Conservation (phyloP, 1,140 invertebrate species). For the Scaptodrosophila lebanonensis region DNA sequence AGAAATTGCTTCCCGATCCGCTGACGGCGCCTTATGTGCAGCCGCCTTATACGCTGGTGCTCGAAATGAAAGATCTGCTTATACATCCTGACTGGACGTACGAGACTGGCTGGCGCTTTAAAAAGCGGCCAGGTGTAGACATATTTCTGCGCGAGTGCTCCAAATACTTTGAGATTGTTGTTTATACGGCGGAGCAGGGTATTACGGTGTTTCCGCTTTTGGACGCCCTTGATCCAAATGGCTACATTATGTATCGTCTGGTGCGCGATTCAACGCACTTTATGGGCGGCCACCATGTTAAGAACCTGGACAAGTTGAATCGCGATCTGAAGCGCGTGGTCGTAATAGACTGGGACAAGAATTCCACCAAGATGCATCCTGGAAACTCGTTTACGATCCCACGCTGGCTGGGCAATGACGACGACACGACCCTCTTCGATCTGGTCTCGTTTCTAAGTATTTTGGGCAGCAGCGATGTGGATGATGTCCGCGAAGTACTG, state of each 20-base stretch:
- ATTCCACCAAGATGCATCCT: slow-evolving; percentile 91
- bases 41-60: slow-evolving; percentile 96
- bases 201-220: slow-evolving; percentile 95
- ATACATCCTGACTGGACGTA: slow-evolving; percentile 99
- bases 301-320: slow-evolving; percentile 96
- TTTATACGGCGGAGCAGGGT: slow-evolving; percentile 95
- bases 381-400: slow-evolving; percentile 93
- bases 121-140: slow-evolving; percentile 98
- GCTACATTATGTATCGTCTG: slow-evolving; percentile 91
- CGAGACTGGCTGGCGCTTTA: slow-evolving; percentile 88
- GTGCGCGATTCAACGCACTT: slow-evolving; percentile 98
- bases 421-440: slow-evolving; percentile 92
- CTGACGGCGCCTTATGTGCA: slow-evolving; percentile 94
- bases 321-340: slow-evolving; percentile 97
- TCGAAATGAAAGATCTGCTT: slow-evolving; percentile 98
- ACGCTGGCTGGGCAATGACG: slow-evolving; percentile 95
- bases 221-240: slow-evolving; percentile 93
- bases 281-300: slow-evolving; percentile 95
- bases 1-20: slow-evolving; percentile 96
- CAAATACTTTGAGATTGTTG: slow-evolving; percentile 96
- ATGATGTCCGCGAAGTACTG: slow-evolving; percentile 95
- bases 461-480: slow-evolving; percentile 89
- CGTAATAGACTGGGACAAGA: slow-evolving; percentile 95
- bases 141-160: slow-evolving; percentile 94
- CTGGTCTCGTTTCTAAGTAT: slow-evolving; percentile 94